Percentiles rank a stretch among this genome's conserved stretches.
Evolutionary conservation across 2,888 invertebrate genomes (phyloP).

Genomic region (Perizoma flavofasciatum): DNA sequence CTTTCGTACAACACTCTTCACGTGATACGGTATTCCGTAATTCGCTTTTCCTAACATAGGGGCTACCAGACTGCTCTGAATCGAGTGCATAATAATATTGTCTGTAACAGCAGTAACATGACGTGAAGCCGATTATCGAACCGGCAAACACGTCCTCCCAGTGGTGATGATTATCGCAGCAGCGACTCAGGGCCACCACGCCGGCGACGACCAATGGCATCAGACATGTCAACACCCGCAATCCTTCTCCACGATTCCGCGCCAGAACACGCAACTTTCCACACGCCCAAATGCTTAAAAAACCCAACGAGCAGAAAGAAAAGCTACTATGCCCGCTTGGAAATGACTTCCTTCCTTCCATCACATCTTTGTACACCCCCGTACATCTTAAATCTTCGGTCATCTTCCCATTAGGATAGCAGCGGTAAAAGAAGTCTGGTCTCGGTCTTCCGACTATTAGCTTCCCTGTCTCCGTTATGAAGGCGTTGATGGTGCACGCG

Average conservation of each 20-base stretch:
- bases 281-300: slow-evolving; percentile 87
- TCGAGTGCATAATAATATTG: slow-evolving; percentile 85
- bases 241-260: slow-evolving; percentile 83
- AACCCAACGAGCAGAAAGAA: slow-evolving; percentile 90
- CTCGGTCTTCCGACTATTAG: slow-evolving; percentile 87
- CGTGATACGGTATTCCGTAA: slow-evolving; percentile 25
- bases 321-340: slow-evolving; percentile 94
- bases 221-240: slow-evolving; percentile 83
- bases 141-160: slow-evolving; percentile 92
- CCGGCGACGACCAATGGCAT: slow-evolving; percentile 86
- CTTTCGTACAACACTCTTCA: slow-evolving; percentile 38
- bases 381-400: slow-evolving; percentile 83
- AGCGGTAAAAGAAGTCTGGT: slow-evolving; percentile 92
- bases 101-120: slow-evolving; percentile 87
- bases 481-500: slow-evolving; percentile 85
- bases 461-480: slow-evolving; percentile 85
- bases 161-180: slow-evolving; percentile 94
- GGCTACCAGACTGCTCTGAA: slow-evolving; percentile 44
- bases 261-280: slow-evolving; percentile 87
- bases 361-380: slow-evolving; percentile 83
- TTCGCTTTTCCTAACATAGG: slow-evolving; percentile 38
- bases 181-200: slow-evolving; percentile 88
- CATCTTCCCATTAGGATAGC: slow-evolving; percentile 88
- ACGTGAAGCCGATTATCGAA: slow-evolving; percentile 84
- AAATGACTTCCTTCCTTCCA: slow-evolving; percentile 93